Evolutionary conservation across 2,113 vertebrate species (phyloP).

Genomic region (Ophiodon elongatus): DNA sequence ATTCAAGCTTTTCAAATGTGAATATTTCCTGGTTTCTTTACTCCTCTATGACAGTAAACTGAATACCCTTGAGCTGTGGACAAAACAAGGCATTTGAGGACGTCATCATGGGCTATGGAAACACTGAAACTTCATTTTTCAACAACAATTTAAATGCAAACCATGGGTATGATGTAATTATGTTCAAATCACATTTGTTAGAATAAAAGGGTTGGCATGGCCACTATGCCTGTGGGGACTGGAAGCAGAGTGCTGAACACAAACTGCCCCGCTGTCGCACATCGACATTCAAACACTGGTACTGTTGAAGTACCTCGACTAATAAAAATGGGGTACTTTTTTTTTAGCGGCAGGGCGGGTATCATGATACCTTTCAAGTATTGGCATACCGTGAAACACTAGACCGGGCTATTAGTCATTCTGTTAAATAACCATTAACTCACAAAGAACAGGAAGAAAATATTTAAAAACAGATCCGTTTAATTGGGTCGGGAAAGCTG

Average conservation of each 20-base stretch:
- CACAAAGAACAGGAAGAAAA: conserved; percentile 37
- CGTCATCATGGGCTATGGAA: too few relatives aligned
- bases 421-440: conserved; percentile 64
- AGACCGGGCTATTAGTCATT: conserved; percentile 34
- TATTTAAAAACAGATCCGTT: conserved; percentile 22
- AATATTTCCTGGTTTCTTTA: too few relatives aligned
- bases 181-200: too few relatives aligned
- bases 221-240: too few relatives aligned
- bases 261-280: not conserved
- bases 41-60: too few relatives aligned
- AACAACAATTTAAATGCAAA: not conserved
- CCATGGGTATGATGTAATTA: not conserved
- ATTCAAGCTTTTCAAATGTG: too few relatives aligned
- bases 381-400: not conserved
- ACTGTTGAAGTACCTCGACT: not conserved
- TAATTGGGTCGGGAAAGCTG: conserved; percentile 15
- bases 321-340: not conserved
- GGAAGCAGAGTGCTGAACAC: too few relatives aligned
- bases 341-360: not conserved
- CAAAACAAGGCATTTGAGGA: too few relatives aligned
- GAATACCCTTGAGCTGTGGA: too few relatives aligned
- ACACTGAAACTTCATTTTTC: too few relatives aligned
- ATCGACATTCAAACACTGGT: too few relatives aligned
- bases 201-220: too few relatives aligned
- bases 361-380: not conserved